Conservation (phyloP, 2,113 vertebrate genomes). For the Sciurus niger region DNA sequence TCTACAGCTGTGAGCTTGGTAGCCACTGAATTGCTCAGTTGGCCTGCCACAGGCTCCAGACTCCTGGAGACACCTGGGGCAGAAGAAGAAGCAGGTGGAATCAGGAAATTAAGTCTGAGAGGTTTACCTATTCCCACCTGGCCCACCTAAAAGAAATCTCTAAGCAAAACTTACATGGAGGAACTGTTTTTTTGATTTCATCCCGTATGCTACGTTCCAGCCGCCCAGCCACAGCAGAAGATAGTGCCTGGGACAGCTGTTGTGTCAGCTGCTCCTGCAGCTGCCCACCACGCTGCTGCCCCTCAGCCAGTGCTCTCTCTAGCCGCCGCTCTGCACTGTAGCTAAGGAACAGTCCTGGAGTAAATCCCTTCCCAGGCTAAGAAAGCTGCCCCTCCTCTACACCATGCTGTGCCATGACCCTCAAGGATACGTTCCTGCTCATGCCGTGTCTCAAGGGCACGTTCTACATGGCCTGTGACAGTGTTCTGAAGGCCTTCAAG, state of each 20-base stretch:
- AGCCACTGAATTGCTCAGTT: constrained; percentile 93
- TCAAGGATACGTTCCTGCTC: constrained; percentile 97
- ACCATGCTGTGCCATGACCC: not conserved
- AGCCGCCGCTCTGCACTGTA: constrained; percentile 91
- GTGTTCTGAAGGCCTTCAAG: constrained; percentile 94
- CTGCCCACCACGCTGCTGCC: constrained; percentile 93
- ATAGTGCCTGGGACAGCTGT: constrained; percentile 94
- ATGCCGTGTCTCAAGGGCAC: constrained; percentile 92
- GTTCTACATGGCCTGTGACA: constrained; percentile 94
- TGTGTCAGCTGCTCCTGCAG: constrained; percentile 96
- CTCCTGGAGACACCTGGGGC: constrained; percentile 91
- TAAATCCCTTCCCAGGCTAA: not conserved
- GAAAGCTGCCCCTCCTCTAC: not conserved
- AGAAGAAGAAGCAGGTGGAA: not conserved
- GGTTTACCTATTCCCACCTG: not conserved
- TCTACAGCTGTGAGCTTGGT: constrained; percentile 95
- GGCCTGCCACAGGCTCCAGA: constrained; percentile 94
- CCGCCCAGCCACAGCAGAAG: constrained; percentile 91
- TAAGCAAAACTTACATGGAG: constrained; percentile 93
- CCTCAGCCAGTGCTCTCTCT: constrained; percentile 92
- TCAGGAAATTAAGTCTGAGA: not conserved
- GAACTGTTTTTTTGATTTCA: constrained; percentile 97
- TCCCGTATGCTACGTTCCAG: constrained; percentile 97
- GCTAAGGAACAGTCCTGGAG: constrained; percentile 89
- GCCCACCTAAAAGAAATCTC: not conserved